Conservation (phyloP, 64 coral and sea anemone species). For the Montipora cactus region DNA sequence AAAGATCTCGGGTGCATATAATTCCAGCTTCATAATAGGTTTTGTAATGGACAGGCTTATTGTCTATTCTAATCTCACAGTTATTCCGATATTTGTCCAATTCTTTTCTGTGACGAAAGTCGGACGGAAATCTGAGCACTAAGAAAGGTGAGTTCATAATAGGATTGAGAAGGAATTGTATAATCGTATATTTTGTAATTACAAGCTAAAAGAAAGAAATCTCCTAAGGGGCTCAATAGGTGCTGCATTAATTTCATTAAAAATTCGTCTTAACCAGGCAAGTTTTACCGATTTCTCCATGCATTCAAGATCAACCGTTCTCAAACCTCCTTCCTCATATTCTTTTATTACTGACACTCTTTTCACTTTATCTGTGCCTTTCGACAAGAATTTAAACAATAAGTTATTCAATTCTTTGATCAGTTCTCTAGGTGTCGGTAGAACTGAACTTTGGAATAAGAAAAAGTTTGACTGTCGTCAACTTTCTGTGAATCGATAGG, state of each 20-base stretch:
- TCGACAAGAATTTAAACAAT: conserved; percentile 10
- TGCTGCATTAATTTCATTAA: not conserved
- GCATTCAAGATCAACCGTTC: not conserved
- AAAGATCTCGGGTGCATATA: too few species aligned
- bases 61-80: not conserved
- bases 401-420: conserved; percentile 1
- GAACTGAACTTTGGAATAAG: not conserved
- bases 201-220: not conserved
- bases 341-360: not conserved
- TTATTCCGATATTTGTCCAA: not conserved
- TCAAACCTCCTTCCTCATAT: conserved; percentile 4
- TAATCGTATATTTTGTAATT: conserved; percentile 1
- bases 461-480: not conserved
- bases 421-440: not conserved
- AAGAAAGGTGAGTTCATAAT: not conserved
- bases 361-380: conserved; percentile 1
- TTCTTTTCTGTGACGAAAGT: not conserved
- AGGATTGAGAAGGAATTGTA: conserved; percentile 11
- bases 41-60: not conserved
- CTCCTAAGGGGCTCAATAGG: not conserved
- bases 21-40: not conserved
- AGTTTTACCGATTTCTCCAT: not conserved
- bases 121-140: not conserved
- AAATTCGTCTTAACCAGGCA: not conserved
- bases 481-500: not conserved